Percentiles rank a stretch among this genome's conserved stretches.
These are phyloP conservation scores for Hyles vespertilio DNA, from an alignment of 1,140 invertebrate genomes.

Conservation along the genomic window DNA sequence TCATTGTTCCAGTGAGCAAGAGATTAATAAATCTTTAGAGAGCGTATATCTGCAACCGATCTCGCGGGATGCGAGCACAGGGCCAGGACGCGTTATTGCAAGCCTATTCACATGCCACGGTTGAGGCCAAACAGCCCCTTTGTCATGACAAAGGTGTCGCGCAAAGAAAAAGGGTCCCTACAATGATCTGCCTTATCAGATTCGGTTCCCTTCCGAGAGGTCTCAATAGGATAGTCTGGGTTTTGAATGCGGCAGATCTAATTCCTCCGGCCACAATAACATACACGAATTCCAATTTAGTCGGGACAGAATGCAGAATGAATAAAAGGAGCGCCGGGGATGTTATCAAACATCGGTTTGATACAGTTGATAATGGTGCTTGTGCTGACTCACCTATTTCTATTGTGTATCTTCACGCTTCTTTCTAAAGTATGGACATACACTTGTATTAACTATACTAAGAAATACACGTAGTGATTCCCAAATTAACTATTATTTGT, in stretches of 20 bases:
- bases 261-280: slow-evolving; percentile 62
- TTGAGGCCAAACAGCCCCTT: slow-evolving; percentile 68
- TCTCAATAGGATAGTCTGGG: slow-evolving; percentile 64
- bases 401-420: slow-evolving; percentile 23
- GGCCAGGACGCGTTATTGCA: slow-evolving; percentile 64
- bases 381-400: too few species aligned
- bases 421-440: slow-evolving; percentile 6
- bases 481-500: too few species aligned
- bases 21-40: slow-evolving; percentile 75
- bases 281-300: slow-evolving; percentile 55
- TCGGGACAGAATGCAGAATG: slow-evolving; percentile 39
- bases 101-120: slow-evolving; percentile 71
- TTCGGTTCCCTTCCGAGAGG: slow-evolving; percentile 70
- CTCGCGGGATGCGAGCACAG: slow-evolving; percentile 63
- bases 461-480: too few species aligned
- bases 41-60: slow-evolving; percentile 68
- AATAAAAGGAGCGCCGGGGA: slow-evolving; percentile 40
- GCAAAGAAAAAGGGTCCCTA: slow-evolving; percentile 71
- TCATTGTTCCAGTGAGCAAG: slow-evolving; percentile 66
- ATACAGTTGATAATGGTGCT: slow-evolving; percentile 27
- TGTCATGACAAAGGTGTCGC: slow-evolving; percentile 74
- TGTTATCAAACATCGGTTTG: slow-evolving; percentile 44
- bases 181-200: slow-evolving; percentile 72
- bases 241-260: slow-evolving; percentile 63
- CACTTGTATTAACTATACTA: too few species aligned